phyloP scores from a whole-genome alignment of 2,888 invertebrate genomes.

The Athetis lepigone region DNA sequence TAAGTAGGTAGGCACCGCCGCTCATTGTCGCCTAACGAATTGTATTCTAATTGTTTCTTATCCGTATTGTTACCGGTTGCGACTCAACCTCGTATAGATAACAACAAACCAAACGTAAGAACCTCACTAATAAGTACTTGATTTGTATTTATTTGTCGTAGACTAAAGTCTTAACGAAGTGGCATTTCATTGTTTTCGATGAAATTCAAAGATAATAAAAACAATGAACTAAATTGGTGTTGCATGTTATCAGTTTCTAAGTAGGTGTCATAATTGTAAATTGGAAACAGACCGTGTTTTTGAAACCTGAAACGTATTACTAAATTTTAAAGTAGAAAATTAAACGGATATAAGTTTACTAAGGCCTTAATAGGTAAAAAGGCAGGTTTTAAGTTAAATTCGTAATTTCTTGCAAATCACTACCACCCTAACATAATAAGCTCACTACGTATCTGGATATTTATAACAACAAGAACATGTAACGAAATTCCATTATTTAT shows the following conservation, averaged over 20 bases:
- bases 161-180: slow-evolving; percentile 35
- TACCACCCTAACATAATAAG: too few relatives aligned
- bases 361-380: neutral
- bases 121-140: slow-evolving; percentile 69
- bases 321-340: slow-evolving; percentile 24
- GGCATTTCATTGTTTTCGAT: slow-evolving; percentile 46
- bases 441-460: too few relatives aligned
- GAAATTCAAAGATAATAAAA: slow-evolving; percentile 36
- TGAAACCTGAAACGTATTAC: slow-evolving; percentile 8
- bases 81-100: slow-evolving; percentile 78
- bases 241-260: slow-evolving; percentile 11
- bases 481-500: neutral
- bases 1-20: slow-evolving; percentile 42
- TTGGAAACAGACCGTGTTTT: neutral
- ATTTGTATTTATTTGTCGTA: slow-evolving; percentile 63
- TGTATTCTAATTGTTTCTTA: slow-evolving; percentile 83
- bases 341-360: neutral
- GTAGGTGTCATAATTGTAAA: slow-evolving; percentile 14
- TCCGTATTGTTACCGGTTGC: slow-evolving; percentile 77
- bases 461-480: neutral
- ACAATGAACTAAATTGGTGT: slow-evolving; percentile 2
- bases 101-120: slow-evolving; percentile 66
- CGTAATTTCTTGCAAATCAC: too few relatives aligned
- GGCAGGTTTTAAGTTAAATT: neutral
- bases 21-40: slow-evolving; percentile 74